Percentiles rank a stretch among this genome's conserved stretches.
phyloP scores from a whole-genome alignment of 1,140 invertebrate genomes.

The Aphaenogaster floridana region DNA sequence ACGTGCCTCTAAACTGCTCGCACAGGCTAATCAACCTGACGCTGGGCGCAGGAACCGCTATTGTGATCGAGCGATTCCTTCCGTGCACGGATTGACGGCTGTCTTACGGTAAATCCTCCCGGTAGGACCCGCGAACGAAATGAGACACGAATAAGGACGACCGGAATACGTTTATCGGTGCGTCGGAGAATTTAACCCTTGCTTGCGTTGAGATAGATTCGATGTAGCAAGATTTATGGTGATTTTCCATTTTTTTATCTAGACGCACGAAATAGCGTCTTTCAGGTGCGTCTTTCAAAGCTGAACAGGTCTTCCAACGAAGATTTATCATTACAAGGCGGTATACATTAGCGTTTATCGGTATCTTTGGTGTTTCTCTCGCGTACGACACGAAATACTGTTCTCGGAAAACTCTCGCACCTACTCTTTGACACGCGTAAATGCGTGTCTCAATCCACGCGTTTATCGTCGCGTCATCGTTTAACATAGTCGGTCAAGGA shows the following conservation, averaged over 20 bases:
- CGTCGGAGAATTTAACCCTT: not conserved
- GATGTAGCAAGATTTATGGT: conserved; percentile 21
- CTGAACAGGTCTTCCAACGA: not conserved
- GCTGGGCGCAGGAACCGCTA: conserved; percentile 53
- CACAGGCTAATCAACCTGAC: conserved; percentile 73
- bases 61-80: conserved; percentile 64
- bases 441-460: conserved; percentile 47
- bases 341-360: conserved; percentile 29
- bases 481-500: conserved; percentile 52
- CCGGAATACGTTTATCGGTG: not conserved
- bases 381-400: conserved; percentile 11
- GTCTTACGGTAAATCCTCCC: conserved; percentile 34
- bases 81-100: conserved; percentile 25
- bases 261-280: not conserved
- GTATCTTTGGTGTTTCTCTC: not conserved
- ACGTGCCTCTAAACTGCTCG: conserved; percentile 70
- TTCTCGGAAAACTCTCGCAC: conserved; percentile 41
- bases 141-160: conserved; percentile 27
- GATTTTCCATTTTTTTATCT: conserved; percentile 2
- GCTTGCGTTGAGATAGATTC: not conserved
- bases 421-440: conserved; percentile 51
- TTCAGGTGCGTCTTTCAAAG: not conserved
- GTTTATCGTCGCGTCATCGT: conserved; percentile 35
- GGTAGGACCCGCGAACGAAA: conserved; percentile 2
- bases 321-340: conserved; percentile 37